phyloP scores from a whole-genome alignment of 2,113 vertebrate genomes.

The Semnornis frantzii region DNA sequence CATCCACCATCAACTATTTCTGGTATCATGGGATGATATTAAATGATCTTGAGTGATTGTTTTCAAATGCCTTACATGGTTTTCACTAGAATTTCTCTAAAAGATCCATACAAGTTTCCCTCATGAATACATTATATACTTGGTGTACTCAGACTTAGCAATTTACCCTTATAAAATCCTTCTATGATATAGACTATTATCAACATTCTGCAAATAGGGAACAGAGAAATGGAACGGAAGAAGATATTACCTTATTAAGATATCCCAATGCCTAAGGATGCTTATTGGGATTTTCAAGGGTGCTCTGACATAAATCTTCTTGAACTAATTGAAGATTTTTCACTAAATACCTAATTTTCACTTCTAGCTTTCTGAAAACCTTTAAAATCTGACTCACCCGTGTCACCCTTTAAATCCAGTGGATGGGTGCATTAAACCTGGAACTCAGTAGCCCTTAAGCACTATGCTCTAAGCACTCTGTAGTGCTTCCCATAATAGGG shows the following conservation, averaged over 20 bases:
- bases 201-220: not conserved
- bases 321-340: constrained; percentile 33
- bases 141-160: not conserved
- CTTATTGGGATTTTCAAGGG: constrained; percentile 3
- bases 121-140: not conserved
- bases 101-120: not conserved
- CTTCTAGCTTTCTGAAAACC: not conserved
- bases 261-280: not conserved
- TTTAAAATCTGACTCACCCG: not conserved
- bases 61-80: not conserved
- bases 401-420: constrained; percentile 1
- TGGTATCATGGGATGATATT: not conserved
- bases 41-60: not conserved
- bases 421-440: accelerated
- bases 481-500: not conserved
- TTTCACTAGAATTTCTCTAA: not conserved
- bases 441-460: not conserved
- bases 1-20: not conserved
- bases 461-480: not conserved
- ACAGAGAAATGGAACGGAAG: not conserved
- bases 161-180: not conserved
- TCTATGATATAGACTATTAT: not conserved
- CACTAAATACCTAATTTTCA: constrained; percentile 4
- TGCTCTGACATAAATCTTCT: not conserved
- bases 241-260: not conserved